Conservation (phyloP, 2,113 vertebrate species). For the Platanista minor region DNA sequence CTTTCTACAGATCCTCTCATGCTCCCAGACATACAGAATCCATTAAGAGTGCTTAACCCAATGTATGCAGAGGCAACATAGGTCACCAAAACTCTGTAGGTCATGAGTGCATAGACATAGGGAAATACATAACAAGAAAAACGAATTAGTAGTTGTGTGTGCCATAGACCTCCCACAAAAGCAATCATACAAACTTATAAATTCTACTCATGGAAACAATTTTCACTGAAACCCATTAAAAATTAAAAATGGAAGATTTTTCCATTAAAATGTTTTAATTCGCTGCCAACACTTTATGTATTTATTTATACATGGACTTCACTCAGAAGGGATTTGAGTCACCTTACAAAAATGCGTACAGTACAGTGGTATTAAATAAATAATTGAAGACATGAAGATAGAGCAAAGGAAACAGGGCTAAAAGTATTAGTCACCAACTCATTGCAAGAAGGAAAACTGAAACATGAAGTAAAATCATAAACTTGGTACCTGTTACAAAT, state of each 20-base stretch:
- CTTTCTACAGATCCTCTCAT: neutral
- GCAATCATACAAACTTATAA: slow-evolving; percentile 38
- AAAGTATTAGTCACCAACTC: neutral
- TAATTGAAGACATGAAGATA: slow-evolving; percentile 39
- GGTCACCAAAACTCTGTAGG: neutral
- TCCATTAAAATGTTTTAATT: slow-evolving; percentile 56
- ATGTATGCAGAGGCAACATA: neutral
- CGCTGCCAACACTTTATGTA: slow-evolving; percentile 36
- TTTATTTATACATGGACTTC: slow-evolving; percentile 41
- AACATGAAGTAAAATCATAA: neutral
- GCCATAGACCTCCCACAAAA: slow-evolving; percentile 30
- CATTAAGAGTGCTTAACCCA: neutral
- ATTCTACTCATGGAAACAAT: slow-evolving; percentile 52
- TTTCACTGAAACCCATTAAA: slow-evolving; percentile 61
- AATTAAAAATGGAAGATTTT: slow-evolving; percentile 55
- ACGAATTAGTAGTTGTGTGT: slow-evolving; percentile 35
- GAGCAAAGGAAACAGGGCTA: neutral
- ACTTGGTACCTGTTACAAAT: neutral
- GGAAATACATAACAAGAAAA: slow-evolving; percentile 5
- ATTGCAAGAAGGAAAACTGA: neutral
- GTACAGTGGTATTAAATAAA: slow-evolving; percentile 27
- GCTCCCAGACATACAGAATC: neutral
- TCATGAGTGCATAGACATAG: neutral
- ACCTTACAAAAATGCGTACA: slow-evolving; percentile 14
- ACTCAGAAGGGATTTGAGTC: slow-evolving; percentile 42